These are phyloP conservation scores for Drosophila nigromelanica DNA, from an alignment of 1,140 invertebrate genomes.

Conservation along the genomic window DNA sequence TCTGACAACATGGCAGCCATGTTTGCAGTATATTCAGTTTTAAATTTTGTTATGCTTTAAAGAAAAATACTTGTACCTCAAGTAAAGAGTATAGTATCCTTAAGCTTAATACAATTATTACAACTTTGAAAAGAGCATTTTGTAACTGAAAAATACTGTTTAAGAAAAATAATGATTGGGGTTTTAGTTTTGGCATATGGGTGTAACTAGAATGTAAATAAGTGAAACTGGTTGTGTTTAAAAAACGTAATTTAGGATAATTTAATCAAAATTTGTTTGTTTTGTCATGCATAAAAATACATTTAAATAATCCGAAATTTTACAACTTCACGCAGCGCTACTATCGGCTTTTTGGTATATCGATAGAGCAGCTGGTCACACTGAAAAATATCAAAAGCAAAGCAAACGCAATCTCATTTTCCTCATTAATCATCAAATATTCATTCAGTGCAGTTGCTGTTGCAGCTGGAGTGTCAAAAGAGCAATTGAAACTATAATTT, in stretches of 20 bases:
- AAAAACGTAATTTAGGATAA: not conserved
- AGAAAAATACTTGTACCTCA: too few species aligned
- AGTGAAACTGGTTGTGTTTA: not conserved
- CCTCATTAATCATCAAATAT: slow-evolving; percentile 47
- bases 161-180: not conserved
- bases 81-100: too few species aligned
- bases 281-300: not conserved
- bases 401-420: slow-evolving; percentile 38
- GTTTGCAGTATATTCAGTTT: not conserved
- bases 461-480: slow-evolving; percentile 36
- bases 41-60: too few species aligned
- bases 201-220: not conserved
- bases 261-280: not conserved
- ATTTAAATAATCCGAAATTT: not conserved
- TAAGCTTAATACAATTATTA: too few species aligned
- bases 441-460: slow-evolving; percentile 45
- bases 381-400: slow-evolving; percentile 34
- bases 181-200: not conserved
- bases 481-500: slow-evolving; percentile 11
- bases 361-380: slow-evolving; percentile 21
- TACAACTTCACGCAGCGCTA: not conserved
- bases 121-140: too few species aligned
- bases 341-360: not conserved
- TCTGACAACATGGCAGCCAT: not conserved
- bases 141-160: not conserved